Percentiles rank a stretch among this genome's conserved stretches.
phyloP scores from a whole-genome alignment of 1,140 invertebrate species.

The Listronotus bonariensis region DNA sequence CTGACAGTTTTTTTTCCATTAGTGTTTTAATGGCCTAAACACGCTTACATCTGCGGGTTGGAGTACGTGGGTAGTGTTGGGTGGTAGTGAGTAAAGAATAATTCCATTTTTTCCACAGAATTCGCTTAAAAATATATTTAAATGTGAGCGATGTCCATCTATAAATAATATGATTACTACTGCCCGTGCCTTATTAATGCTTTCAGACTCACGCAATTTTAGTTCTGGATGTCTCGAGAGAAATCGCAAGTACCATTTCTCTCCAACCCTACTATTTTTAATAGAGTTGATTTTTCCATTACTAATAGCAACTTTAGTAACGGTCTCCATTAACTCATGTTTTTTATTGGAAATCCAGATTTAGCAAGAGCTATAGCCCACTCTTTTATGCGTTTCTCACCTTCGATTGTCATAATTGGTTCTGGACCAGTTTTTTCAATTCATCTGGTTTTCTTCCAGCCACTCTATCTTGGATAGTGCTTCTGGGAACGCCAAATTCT shows the following conservation, averaged over 20 bases:
- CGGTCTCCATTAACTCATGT: neutral
- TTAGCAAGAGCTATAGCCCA: neutral
- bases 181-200: slow-evolving; percentile 27
- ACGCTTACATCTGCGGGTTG: too few species aligned
- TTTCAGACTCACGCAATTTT: slow-evolving; percentile 10
- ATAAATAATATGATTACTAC: slow-evolving; percentile 15
- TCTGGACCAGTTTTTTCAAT: neutral
- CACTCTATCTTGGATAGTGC: neutral
- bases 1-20: too few species aligned
- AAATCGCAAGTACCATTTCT: slow-evolving; percentile 21
- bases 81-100: too few species aligned
- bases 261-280: neutral
- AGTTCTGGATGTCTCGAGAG: slow-evolving; percentile 13
- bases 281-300: neutral
- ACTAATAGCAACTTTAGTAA: too few species aligned
- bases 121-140: too few species aligned
- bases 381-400: neutral
- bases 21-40: too few species aligned
- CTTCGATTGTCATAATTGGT: neutral
- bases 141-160: too few species aligned
- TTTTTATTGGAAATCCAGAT: neutral
- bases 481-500: neutral
- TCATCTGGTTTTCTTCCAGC: neutral
- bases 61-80: too few species aligned
- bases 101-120: too few species aligned